Conservation (phyloP, 2,888 invertebrate species). For the Conistra vaccinii region DNA sequence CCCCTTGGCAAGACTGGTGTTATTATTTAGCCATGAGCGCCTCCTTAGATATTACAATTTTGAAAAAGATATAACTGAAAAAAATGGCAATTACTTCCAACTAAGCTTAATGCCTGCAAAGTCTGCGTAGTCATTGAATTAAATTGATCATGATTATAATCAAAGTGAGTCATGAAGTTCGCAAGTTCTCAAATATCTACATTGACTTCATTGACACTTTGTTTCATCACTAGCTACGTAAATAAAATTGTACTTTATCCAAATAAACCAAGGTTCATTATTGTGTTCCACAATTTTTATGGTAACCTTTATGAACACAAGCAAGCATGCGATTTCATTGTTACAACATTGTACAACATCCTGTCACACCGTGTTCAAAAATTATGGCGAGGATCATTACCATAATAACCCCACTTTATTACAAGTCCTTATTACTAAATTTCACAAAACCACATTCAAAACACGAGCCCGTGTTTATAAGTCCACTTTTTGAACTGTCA, state of each 20-base stretch:
- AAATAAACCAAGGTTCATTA: neutral
- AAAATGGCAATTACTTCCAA: neutral
- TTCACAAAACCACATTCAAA: constrained; percentile 59
- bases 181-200: neutral
- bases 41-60: neutral
- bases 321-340: constrained; percentile 43
- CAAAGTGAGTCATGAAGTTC: neutral
- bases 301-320: constrained; percentile 14
- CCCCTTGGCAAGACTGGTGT: too few species aligned
- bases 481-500: constrained; percentile 64
- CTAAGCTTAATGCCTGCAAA: neutral
- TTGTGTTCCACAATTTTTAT: constrained; percentile 7
- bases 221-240: neutral
- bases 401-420: constrained; percentile 59
- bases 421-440: constrained; percentile 58
- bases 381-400: constrained; percentile 50
- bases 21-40: too few species aligned
- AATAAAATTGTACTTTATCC: neutral
- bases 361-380: constrained; percentile 47
- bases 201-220: neutral
- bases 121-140: neutral
- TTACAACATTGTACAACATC: constrained; percentile 40
- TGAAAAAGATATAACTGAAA: neutral
- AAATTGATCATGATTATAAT: neutral
- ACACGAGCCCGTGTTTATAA: constrained; percentile 56